Evolutionary conservation across 2,113 vertebrate genomes (phyloP), one percentile per base, ranked within the genome.

Genomic region (Albula goreensis): DNA sequence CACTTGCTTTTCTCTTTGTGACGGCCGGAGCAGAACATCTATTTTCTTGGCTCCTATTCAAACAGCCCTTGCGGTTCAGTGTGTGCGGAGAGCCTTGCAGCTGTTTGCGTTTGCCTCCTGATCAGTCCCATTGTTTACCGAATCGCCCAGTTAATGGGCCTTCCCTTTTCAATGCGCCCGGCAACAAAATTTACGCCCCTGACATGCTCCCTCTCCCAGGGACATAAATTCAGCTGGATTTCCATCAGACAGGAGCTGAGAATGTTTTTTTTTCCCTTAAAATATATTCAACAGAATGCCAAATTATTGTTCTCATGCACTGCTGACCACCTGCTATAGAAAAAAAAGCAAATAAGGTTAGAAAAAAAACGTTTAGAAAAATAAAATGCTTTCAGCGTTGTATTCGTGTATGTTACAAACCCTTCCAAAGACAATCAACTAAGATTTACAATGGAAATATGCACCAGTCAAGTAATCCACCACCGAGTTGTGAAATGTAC

Each of bases 61-160:
- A 89, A 87, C 83, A 49, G 82, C 78, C 86, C 78, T n/a, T 82
- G 84, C 80, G 83, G 22, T 63, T 85, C 83, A 86, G 82, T 81
- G 53, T 83, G 87, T 85, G 74, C 85, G 81, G 70, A 50, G 87
- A 85, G 90, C 90, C 85, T 41, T 88, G 90, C 93, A 94, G 94
- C 93, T 94, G 94, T 93, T 93, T 90, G 91, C 87, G 87, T 87
- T 93, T 92, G 92, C 90, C 89, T 91, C 89, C 91, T 89, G 91
- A 92, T 93, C 89, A 90, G 83, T n/a, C 66, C 91, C 86, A 92
- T 93, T 95, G 94, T 95, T 93, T 89, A 78, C 83, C 60, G 85
- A 82, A 91, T 88, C 90, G 86, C 77, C 87, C 66, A 66, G 82
- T 95, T 94, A 93, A 94, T 93, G 90, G 91, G 88, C 88, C 89